Evolutionary conservation across 1,140 invertebrate species (phyloP).

Genomic region (Ips typographus): DNA sequence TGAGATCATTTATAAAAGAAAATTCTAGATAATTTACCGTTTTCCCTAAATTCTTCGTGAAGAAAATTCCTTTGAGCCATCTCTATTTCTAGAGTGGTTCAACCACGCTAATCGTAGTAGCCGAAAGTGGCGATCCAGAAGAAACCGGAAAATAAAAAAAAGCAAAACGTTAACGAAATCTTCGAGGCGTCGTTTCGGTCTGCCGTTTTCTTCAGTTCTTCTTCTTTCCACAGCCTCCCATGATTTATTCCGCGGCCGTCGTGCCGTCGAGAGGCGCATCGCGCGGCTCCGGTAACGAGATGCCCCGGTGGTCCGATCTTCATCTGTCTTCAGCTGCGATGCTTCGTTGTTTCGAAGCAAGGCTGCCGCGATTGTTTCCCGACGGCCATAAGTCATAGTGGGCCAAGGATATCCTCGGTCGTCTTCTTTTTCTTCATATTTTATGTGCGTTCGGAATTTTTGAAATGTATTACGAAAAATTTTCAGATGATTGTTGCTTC

Average conservation of each 20-base stretch:
- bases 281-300: constrained; percentile 46
- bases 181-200: constrained; percentile 6
- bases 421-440: constrained; percentile 14
- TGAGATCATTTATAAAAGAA: no score
- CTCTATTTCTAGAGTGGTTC: no score
- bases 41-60: no score
- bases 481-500: not conserved
- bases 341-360: constrained; percentile 31
- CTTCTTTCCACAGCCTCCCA: constrained; percentile 27
- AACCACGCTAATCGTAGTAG: not conserved
- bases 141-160: constrained; percentile 1
- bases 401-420: constrained; percentile 28
- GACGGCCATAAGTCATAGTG: constrained; percentile 36
- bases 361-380: constrained; percentile 35
- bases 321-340: constrained; percentile 43
- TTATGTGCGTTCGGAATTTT: constrained; percentile 7
- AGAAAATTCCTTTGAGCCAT: no score
- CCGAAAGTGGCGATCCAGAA: not conserved
- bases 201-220: not conserved
- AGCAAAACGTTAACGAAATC: constrained; percentile 13
- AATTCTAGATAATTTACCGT: no score
- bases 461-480: constrained; percentile 15
- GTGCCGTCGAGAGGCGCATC: constrained; percentile 44
- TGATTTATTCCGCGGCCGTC: constrained; percentile 45
- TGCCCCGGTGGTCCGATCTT: constrained; percentile 46